Evolutionary conservation across 2,113 vertebrate genomes (phyloP).

Genomic region (Serilophus lunatus): DNA sequence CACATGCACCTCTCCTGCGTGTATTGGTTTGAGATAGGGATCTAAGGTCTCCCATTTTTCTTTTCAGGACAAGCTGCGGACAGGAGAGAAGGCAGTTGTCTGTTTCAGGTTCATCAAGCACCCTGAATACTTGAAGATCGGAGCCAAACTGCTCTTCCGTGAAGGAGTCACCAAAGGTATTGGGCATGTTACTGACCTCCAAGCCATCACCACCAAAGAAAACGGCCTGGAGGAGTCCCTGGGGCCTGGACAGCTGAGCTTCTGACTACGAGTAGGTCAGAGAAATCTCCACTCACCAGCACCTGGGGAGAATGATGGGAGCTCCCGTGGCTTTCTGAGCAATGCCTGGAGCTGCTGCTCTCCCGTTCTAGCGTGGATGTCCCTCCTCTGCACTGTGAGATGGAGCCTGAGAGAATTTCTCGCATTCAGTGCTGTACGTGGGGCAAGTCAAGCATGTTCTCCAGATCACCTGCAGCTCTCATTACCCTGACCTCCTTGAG

Average conservation of each 20-base stretch:
- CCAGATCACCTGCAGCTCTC: neutral
- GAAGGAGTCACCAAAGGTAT: conserved; percentile 97
- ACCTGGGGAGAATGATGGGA: neutral
- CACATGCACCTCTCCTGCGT: neutral
- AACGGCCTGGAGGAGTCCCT: conserved; percentile 50
- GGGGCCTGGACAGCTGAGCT: conserved; percentile 66
- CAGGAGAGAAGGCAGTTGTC: conserved; percentile 96
- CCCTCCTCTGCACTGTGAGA: neutral
- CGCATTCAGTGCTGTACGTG: neutral
- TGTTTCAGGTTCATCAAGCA: conserved; percentile 96
- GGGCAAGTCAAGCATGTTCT: conserved; percentile 49
- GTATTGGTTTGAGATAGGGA: neutral
- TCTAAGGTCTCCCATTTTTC: neutral
- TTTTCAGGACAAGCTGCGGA: conserved; percentile 90
- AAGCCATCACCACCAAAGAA: conserved; percentile 80
- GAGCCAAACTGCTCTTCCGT: conserved; percentile 95
- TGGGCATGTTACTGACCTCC: conserved; percentile 91
- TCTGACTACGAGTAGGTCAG: conserved; percentile 64
- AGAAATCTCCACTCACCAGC: conserved; percentile 38
- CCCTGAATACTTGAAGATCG: conserved; percentile 95
- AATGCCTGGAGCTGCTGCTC: conserved; percentile 41
- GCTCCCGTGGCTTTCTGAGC: neutral
- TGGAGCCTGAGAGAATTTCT: conserved; percentile 31
- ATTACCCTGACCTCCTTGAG: conserved; percentile 12
- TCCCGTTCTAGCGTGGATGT: neutral